Percentiles rank a stretch among this genome's conserved stretches.
These are phyloP conservation scores for Amblyjoppa proteus DNA, from an alignment of 2,888 invertebrate species.

Conservation along the genomic window DNA sequence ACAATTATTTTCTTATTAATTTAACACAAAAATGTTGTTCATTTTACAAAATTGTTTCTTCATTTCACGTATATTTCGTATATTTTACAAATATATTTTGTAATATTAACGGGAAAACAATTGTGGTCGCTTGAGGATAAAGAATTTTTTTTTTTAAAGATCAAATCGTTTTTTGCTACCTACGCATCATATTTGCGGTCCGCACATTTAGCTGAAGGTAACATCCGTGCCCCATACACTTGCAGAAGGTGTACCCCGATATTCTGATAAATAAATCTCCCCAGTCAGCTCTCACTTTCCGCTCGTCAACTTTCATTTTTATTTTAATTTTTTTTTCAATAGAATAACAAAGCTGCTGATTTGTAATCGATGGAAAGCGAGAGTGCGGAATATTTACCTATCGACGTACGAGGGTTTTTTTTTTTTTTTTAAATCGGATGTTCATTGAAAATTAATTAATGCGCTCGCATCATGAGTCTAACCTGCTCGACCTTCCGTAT, in stretches of 20 bases:
- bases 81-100: neutral
- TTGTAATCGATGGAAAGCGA: neutral
- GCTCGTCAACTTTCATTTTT: neutral
- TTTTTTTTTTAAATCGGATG: slow-evolving; percentile 6
- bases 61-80: too few relatives aligned
- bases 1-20: neutral
- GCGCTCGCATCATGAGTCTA: neutral
- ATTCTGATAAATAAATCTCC: slow-evolving; percentile 5
- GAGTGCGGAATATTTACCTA: neutral
- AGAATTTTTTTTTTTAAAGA: neutral
- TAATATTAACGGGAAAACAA: neutral
- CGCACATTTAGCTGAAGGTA: neutral
- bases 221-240: neutral
- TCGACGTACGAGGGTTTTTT: neutral
- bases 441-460: slow-evolving; percentile 24
- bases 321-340: neutral
- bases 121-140: neutral
- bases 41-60: neutral
- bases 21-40: neutral
- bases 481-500: neutral
- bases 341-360: neutral
- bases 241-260: neutral
- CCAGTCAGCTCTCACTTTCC: slow-evolving; percentile 2
- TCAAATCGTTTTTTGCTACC: neutral
- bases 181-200: neutral